Percentiles rank a stretch among this genome's conserved stretches.
Conservation (phyloP, 2,797 vertebrate genomes). For the Syngnathus rostellatus region DNA sequence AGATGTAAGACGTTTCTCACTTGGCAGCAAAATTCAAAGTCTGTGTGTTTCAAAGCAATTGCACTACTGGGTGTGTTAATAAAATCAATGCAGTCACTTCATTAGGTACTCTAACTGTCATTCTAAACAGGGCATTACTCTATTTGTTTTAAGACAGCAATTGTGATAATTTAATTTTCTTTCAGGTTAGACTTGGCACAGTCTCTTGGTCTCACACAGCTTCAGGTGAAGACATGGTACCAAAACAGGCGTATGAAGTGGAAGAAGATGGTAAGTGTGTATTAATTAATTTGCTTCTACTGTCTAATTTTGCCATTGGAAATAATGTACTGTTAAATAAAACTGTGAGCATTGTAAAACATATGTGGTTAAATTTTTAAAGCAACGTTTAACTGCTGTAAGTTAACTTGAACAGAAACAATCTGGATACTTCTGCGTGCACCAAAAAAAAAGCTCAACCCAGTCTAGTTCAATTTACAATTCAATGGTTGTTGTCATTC, state of each 20-base stretch:
- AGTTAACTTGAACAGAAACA: too few species aligned
- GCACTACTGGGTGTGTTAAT: not conserved
- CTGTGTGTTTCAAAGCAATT: not conserved
- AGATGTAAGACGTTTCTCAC: slow-evolving; percentile 27
- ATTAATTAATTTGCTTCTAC: not conserved
- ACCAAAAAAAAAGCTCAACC: too few species aligned
- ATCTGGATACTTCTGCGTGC: too few species aligned
- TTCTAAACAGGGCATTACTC: not conserved
- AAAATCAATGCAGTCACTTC: not conserved
- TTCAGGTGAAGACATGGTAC: slow-evolving; percentile 99
- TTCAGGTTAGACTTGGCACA: slow-evolving; percentile 91
- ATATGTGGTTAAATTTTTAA: too few species aligned
- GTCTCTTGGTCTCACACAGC: slow-evolving; percentile 91
- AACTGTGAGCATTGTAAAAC: too few species aligned
- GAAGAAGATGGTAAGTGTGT: slow-evolving; percentile 91
- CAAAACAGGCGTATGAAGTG: slow-evolving; percentile 99
- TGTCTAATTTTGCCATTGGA: not conserved
- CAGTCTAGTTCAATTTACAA: too few species aligned
- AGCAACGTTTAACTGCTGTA: too few species aligned
- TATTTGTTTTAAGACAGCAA: not conserved
- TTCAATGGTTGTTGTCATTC: too few species aligned
- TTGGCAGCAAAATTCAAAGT: slow-evolving; percentile 21
- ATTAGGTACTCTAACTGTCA: not conserved
- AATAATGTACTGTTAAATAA: not conserved
- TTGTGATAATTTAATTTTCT: not conserved